Percentiles rank a stretch among this genome's conserved stretches.
Conservation (phyloP, 2,797 vertebrate genomes). For the Monodelphis domestica region DNA sequence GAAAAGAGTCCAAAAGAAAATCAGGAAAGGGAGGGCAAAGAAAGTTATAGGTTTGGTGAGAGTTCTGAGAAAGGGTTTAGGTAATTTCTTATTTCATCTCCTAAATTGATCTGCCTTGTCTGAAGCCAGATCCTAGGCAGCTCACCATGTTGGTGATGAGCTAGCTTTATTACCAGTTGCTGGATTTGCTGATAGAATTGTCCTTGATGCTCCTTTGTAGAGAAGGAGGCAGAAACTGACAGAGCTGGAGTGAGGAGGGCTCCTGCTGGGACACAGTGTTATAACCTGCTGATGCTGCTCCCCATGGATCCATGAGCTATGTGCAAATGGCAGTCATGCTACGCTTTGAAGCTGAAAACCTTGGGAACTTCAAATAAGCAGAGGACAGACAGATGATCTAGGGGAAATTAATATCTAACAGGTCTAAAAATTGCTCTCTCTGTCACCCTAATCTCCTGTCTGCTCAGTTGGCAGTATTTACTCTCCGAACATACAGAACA, state of each 20-base stretch:
- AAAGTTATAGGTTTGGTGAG: slow-evolving; percentile 53
- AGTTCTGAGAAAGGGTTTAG: slow-evolving; percentile 53
- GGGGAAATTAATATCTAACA: slow-evolving; percentile 85
- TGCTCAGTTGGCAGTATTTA: slow-evolving; percentile 81
- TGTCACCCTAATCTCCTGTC: slow-evolving; percentile 77
- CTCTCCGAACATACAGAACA: slow-evolving; percentile 77
- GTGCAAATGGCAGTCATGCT: slow-evolving; percentile 74
- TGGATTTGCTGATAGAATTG: slow-evolving; percentile 61
- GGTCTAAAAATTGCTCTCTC: slow-evolving; percentile 81
- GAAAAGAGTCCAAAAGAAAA: neutral
- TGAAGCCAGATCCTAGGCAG: slow-evolving; percentile 6
- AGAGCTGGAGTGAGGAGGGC: slow-evolving; percentile 9
- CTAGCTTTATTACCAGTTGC: slow-evolving; percentile 53
- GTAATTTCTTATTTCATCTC: slow-evolving; percentile 70
- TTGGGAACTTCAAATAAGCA: slow-evolving; percentile 84
- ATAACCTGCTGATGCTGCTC: slow-evolving; percentile 77
- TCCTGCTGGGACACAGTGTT: slow-evolving; percentile 69
- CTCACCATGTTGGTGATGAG: neutral
- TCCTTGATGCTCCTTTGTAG: slow-evolving; percentile 69
- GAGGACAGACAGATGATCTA: slow-evolving; percentile 83
- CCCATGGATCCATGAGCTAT: slow-evolving; percentile 74
- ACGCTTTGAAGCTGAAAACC: slow-evolving; percentile 84
- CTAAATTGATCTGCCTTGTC: slow-evolving; percentile 44
- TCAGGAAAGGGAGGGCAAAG: neutral
- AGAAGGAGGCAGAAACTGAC: slow-evolving; percentile 59